A percentile compares a stretch with the other conserved stretches of the same genome.
Conservation (phyloP, 2,888 invertebrate genomes). For the Oligia latruncula region DNA sequence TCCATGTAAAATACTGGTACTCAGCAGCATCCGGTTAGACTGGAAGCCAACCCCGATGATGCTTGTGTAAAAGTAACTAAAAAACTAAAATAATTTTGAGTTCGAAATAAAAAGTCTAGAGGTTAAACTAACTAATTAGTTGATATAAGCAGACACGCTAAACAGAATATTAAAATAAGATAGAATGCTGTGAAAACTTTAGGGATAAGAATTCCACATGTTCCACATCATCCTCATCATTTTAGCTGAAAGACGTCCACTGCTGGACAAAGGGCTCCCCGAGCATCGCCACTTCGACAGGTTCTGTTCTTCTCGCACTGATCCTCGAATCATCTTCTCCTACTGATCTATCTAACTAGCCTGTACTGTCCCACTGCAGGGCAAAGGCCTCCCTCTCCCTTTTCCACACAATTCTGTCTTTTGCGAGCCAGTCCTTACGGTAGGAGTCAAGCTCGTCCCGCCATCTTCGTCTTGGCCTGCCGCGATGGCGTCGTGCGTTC, state of each 20-base stretch:
- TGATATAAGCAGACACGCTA: not conserved
- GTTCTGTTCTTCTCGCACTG: not conserved
- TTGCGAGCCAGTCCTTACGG: too few species aligned
- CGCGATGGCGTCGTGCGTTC: too few species aligned
- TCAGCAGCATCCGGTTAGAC: too few species aligned
- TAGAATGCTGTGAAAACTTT: not conserved
- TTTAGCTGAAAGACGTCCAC: not conserved
- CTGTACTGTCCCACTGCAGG: too few species aligned
- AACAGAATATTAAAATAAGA: not conserved
- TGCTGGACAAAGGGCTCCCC: not conserved
- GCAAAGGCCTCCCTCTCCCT: too few species aligned
- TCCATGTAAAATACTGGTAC: too few species aligned
- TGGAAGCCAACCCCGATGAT: constrained; percentile 6
- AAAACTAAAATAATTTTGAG: constrained; percentile 14
- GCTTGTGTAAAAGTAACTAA: not conserved
- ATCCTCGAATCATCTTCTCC: too few species aligned
- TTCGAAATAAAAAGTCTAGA: constrained; percentile 7
- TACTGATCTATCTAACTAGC: too few species aligned
- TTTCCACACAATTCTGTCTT: too few species aligned
- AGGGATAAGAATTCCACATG: not conserved
- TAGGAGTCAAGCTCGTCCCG: too few species aligned
- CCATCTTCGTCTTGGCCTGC: too few species aligned
- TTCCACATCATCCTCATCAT: not conserved
- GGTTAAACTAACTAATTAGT: constrained; percentile 12
- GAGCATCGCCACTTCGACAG: not conserved